A percentile compares a stretch with the other conserved stretches of the same genome.
These are phyloP conservation scores for Nudaria mundana DNA, from an alignment of 2,888 invertebrate species.

Conservation along the genomic window DNA sequence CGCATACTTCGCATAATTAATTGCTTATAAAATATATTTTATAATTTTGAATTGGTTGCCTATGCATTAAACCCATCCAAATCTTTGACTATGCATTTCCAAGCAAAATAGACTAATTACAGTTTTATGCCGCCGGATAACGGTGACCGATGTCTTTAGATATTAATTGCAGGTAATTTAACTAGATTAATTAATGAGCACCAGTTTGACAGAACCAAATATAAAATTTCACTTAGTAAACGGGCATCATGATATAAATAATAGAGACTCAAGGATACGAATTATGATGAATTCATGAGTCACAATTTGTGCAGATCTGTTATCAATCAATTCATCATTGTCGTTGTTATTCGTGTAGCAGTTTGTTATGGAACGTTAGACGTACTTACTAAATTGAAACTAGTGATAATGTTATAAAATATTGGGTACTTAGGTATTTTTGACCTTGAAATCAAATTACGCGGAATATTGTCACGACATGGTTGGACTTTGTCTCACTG, in stretches of 20 bases:
- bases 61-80: too few species aligned
- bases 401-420: neutral
- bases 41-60: too few species aligned
- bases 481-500: neutral
- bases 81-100: neutral
- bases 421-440: neutral
- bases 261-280: slow-evolving; percentile 3
- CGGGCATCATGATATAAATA: neutral
- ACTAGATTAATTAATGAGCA: neutral
- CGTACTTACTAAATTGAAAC: too few species aligned
- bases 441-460: neutral
- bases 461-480: neutral
- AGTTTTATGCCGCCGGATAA: neutral
- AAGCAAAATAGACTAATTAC: neutral
- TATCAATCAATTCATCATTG: neutral
- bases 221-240: neutral
- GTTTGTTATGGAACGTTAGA: too few species aligned
- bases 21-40: too few species aligned
- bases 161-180: neutral
- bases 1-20: too few species aligned
- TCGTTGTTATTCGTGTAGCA: too few species aligned
- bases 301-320: neutral
- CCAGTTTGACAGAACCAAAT: neutral
- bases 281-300: slow-evolving; percentile 1
- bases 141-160: neutral